Evolutionary conservation across 2,113 vertebrate genomes (phyloP).

Genomic region (Catharus fuscescens): DNA sequence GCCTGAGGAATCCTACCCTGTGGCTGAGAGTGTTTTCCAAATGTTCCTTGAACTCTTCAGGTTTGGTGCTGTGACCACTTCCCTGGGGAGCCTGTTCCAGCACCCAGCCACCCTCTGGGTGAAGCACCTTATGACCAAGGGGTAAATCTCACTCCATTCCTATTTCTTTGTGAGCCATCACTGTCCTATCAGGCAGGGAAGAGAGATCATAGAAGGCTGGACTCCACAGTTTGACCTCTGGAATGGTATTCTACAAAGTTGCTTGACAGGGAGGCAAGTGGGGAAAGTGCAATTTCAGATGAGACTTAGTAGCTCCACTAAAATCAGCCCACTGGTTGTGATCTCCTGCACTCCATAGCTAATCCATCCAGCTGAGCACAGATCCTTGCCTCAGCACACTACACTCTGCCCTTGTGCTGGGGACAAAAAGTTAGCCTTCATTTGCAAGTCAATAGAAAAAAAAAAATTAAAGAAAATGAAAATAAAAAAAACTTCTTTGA

Average conservation of each 20-base stretch:
- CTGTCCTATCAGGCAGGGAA: neutral
- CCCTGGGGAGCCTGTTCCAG: neutral
- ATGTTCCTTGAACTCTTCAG: neutral
- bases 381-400: neutral
- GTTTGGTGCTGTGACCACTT: neutral
- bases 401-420: neutral
- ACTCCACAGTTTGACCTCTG: neutral
- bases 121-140: neutral
- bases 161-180: neutral
- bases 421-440: neutral
- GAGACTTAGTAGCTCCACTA: neutral
- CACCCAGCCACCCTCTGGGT: fast-evolving
- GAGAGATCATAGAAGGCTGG: neutral
- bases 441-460: neutral
- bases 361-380: neutral
- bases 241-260: neutral
- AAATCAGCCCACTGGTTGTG: neutral
- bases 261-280: fast-evolving
- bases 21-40: neutral
- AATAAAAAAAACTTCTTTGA: neutral
- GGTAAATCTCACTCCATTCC: neutral
- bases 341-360: neutral
- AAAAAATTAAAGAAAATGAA: no score
- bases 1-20: neutral
- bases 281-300: neutral